Evolutionary conservation across 2,888 invertebrate species (phyloP).

Genomic region (Dynastes tityus): DNA sequence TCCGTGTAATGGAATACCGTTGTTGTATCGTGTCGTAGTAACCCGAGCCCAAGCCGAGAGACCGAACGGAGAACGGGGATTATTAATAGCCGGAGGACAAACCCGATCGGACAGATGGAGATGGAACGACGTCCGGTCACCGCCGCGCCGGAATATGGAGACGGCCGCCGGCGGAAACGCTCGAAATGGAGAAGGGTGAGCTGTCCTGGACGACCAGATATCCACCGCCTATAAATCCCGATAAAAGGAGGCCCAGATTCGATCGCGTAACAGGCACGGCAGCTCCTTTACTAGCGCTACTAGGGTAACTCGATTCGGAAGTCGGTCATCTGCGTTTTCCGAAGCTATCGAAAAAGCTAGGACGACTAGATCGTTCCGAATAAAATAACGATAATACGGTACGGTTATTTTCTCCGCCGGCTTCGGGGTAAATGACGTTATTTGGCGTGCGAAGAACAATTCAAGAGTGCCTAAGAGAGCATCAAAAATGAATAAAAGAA

Average conservation of each 20-base stretch:
- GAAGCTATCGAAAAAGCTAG: too few species aligned
- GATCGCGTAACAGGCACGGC: slow-evolving; percentile 3
- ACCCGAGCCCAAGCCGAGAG: background rate
- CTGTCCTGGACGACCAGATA: too few species aligned
- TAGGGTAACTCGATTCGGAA: slow-evolving; percentile 5
- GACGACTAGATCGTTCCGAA: too few species aligned
- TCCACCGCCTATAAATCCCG: slow-evolving; percentile 16
- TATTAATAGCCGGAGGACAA: slow-evolving; percentile 23
- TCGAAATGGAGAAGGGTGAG: background rate
- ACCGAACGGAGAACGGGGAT: background rate
- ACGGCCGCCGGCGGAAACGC: slow-evolving; percentile 5
- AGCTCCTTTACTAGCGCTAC: background rate
- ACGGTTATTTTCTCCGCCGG: too few species aligned
- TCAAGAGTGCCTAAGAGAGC: too few species aligned
- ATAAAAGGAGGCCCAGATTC: slow-evolving; percentile 15
- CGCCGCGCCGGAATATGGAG: slow-evolving; percentile 7
- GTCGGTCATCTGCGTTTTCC: slow-evolving; percentile 9
- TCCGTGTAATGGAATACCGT: slow-evolving; percentile 13
- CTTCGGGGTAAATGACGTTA: too few species aligned
- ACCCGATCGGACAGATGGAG: slow-evolving; percentile 25
- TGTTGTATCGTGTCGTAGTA: background rate
- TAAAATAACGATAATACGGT: too few species aligned
- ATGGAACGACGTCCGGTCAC: slow-evolving; percentile 22
- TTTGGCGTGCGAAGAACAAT: too few species aligned
- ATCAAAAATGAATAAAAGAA: too few species aligned